Evolutionary conservation across 1,140 invertebrate species (phyloP).

Genomic region (Pseudoatta argentina): DNA sequence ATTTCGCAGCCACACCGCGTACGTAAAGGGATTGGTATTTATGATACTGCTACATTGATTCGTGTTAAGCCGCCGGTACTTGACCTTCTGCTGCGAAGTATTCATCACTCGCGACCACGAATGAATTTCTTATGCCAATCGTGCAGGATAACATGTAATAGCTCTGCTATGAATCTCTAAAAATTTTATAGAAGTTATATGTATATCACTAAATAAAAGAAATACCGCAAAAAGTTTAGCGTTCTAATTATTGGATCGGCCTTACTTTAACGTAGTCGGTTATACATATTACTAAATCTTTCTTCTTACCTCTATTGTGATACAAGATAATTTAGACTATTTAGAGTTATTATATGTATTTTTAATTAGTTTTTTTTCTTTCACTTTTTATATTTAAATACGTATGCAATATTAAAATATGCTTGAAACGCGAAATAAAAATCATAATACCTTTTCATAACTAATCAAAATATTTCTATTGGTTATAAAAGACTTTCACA

Average conservation of each 20-base stretch:
- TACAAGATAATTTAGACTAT: not conserved
- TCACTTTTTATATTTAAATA: not conserved
- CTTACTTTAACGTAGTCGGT: not conserved
- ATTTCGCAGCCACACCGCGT: constrained; percentile 55
- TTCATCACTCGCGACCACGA: constrained; percentile 66
- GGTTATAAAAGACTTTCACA: constrained; percentile 3
- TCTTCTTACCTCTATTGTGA: not conserved
- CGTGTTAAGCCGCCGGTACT: constrained; percentile 76
- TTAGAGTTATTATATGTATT: not conserved
- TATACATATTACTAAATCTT: not conserved
- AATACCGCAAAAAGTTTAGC: not conserved
- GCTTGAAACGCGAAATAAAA: not conserved
- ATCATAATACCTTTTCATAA: not conserved
- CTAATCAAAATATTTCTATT: constrained; percentile 11
- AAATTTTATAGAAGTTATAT: not conserved
- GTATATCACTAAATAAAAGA: not conserved
- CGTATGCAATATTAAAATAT: not conserved
- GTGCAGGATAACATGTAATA: not conserved
- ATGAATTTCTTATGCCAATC: constrained; percentile 57
- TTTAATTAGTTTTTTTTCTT: not conserved
- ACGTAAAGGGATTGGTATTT: constrained; percentile 77
- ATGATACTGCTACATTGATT: constrained; percentile 77
- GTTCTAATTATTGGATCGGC: not conserved
- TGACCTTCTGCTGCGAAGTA: constrained; percentile 71
- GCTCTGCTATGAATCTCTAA: not conserved